These are phyloP conservation scores for Lasioglossum baleicum DNA, from an alignment of 1,140 invertebrate genomes.

Conservation along the genomic window DNA sequence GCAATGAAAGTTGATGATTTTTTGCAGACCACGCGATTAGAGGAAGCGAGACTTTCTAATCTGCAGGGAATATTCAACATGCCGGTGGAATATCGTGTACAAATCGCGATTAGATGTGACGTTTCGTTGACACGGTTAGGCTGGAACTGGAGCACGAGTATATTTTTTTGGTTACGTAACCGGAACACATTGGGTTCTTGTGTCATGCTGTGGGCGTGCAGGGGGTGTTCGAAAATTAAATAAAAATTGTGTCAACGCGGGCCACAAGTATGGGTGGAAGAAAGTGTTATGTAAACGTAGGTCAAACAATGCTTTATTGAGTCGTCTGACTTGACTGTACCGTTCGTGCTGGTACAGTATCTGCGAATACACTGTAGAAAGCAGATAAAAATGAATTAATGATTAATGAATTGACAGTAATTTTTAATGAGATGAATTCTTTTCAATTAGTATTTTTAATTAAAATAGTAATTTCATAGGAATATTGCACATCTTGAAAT, in stretches of 20 bases:
- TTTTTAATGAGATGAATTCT: too few relatives aligned
- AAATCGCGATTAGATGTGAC: not conserved
- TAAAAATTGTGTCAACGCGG: not conserved
- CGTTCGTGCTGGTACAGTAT: not conserved
- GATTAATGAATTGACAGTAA: too few relatives aligned
- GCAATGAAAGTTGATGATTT: not conserved
- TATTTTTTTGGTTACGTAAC: slow-evolving; percentile 12
- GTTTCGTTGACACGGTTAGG: not conserved
- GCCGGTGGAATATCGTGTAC: not conserved
- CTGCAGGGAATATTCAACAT: not conserved
- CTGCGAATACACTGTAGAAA: not conserved
- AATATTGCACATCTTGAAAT: too few relatives aligned
- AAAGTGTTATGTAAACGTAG: not conserved
- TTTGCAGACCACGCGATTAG: not conserved
- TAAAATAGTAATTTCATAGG: too few relatives aligned
- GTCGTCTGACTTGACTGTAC: not conserved
- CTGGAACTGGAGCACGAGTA: slow-evolving; percentile 4
- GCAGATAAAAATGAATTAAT: too few relatives aligned
- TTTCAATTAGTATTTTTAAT: too few relatives aligned
- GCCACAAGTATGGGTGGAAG: not conserved
- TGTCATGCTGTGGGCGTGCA: not conserved
- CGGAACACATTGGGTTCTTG: not conserved
- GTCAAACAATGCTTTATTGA: not conserved
- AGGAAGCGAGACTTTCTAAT: slow-evolving; percentile 7
- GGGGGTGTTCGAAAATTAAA: not conserved